Base-by-base conservation (phyloP, 2,888 invertebrate genomes). In the Sclerodermus sp. region DNA sequence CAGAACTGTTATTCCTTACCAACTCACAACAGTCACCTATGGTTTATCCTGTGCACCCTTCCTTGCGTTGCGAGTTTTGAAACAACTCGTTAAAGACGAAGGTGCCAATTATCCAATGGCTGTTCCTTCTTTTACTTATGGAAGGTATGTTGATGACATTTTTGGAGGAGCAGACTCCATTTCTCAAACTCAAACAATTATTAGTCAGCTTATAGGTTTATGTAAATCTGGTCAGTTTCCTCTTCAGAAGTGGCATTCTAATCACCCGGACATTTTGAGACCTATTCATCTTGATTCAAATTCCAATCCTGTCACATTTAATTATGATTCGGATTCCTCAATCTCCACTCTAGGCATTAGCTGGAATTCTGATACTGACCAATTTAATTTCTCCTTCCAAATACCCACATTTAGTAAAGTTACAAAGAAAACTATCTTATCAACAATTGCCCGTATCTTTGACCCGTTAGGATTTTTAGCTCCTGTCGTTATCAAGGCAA, bases 21-120 rank as follows among this genome's bases (percentile, higher is more conserved):
- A n/a, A n/a, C n/a, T n/a, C n/a, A n/a, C n/a, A 30, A 58, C 55
- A 10, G 58, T 63, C 16, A 68, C 57, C 1, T 62, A 64, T 37
- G 57, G 67, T 1, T 55, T 51, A 1, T 53, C 61, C 6, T 42
- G 55, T 6, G 58, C 60, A 1, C 58, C 66, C 4, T 67, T 43
- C 39, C 38, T 45, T 2, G 18, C 45, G 12, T 37, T 45, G 9
- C 45, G 45, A 4, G 15, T 36, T 18, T 37, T 45, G 15, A n/a
- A 17, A 6, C 9, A 14, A 9, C 41, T 41, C 10, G 41, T 18
- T 12, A 12, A 41, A 12, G 15, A 17, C 12, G 13, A 18, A 12
- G 41, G 8, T 9, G 9, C 12, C n/a, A n/a, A 9, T 10, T 10
- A 17, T 41, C 41, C 41, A 10, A 18, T 13, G 12, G n/a, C 17